Conservation (phyloP, 2,113 vertebrate species). For the Scolopax mira region DNA sequence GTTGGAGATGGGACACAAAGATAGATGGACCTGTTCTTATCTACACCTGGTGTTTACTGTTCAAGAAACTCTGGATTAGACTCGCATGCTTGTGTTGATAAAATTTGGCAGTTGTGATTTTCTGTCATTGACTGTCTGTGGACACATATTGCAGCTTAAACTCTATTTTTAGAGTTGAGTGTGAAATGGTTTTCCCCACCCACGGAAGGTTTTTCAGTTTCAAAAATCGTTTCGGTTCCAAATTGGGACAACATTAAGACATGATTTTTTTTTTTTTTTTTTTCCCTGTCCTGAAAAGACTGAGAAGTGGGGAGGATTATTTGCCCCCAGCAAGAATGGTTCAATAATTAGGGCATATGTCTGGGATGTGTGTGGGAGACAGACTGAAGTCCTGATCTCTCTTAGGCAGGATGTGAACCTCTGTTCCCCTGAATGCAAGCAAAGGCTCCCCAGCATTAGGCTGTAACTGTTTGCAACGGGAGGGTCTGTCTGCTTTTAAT, state of each 20-base stretch:
- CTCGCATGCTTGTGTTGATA: not conserved
- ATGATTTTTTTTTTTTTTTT: not conserved
- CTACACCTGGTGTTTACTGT: not conserved
- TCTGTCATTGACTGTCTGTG: not conserved
- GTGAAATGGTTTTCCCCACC: constrained; percentile 1
- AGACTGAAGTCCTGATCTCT: not conserved
- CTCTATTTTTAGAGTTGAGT: not conserved
- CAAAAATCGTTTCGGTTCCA: not conserved
- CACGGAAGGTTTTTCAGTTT: constrained; percentile 17
- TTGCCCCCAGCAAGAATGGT: not conserved
- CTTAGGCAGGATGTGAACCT: not conserved
- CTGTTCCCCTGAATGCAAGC: not conserved
- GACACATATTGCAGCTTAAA: not conserved
- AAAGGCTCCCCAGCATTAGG: not conserved
- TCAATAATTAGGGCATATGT: not conserved
- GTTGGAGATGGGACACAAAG: not conserved
- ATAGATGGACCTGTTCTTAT: not conserved
- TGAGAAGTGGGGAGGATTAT: not conserved
- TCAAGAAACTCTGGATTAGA: not conserved
- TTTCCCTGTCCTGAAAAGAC: not conserved
- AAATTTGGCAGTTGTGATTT: not conserved
- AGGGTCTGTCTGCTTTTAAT: constrained; percentile 1
- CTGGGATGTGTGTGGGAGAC: not conserved
- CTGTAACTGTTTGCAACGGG: not conserved
- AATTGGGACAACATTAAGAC: not conserved